Conservation (phyloP, 1,140 invertebrate genomes). For the Lysiphlebus fabarum region DNA sequence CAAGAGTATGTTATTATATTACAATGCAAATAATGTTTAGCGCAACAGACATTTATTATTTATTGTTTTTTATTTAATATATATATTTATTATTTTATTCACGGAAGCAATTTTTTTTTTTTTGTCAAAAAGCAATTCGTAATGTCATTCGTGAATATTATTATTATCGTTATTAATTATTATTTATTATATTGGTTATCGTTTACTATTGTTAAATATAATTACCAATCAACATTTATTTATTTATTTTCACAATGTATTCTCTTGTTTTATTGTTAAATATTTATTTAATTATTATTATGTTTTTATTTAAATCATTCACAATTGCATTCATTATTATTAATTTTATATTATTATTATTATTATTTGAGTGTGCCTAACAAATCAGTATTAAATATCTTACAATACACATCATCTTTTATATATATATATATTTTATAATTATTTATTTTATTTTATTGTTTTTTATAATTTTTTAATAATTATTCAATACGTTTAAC, state of each 20-base stretch:
- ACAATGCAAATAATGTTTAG: conserved; percentile 42
- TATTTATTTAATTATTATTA: conserved; percentile 16
- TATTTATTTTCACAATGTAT: background rate
- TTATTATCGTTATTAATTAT: no score
- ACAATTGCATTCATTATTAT: conserved; percentile 33
- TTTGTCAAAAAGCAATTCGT: conserved; percentile 1
- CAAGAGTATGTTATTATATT: conserved; percentile 44
- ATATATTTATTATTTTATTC: background rate
- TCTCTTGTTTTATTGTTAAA: background rate
- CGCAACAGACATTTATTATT: conserved; percentile 10
- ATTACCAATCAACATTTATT: conserved; percentile 24
- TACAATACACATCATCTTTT: conserved; percentile 49
- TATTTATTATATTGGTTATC: no score
- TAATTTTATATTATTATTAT: conserved; percentile 34
- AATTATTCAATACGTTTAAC: no score
- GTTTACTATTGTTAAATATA: no score
- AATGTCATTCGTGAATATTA: conserved; percentile 25
- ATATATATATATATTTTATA: conserved; percentile 45
- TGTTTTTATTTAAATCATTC: conserved; percentile 15
- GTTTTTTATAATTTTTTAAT: conserved; percentile 32
- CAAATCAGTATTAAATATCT: conserved; percentile 50
- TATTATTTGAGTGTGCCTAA: conserved; percentile 41
- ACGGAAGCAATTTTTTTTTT: background rate
- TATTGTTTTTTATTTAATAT: conserved; percentile 15
- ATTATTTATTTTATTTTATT: conserved; percentile 38